Conservation (phyloP, 2,888 invertebrate genomes). For the Palloptera scutellata region DNA sequence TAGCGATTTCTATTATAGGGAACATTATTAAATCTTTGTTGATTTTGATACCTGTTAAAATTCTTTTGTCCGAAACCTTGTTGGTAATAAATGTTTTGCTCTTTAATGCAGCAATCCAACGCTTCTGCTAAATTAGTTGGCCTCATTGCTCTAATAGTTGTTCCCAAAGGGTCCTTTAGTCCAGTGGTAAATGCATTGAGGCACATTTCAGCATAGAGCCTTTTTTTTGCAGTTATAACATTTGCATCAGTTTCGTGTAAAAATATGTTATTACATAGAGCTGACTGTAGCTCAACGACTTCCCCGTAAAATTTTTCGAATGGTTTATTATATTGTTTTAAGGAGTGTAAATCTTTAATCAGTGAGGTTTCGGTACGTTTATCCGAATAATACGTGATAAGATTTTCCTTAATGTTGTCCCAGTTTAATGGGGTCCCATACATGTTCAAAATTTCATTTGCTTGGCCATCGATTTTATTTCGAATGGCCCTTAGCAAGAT, state of each 20-base stretch:
- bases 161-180: constrained; percentile 41
- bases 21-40: no score
- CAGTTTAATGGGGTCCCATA: no score
- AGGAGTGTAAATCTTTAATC: constrained; percentile 35
- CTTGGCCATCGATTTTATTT: constrained; percentile 33
- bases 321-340: constrained; percentile 33
- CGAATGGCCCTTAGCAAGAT: constrained; percentile 33
- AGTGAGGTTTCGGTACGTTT: constrained; percentile 33
- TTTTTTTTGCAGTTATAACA: constrained; percentile 36
- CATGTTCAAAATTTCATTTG: constrained; percentile 32
- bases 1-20: no score
- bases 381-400: constrained; percentile 31
- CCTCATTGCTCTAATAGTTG: constrained; percentile 41
- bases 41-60: neutral
- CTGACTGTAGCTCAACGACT: constrained; percentile 38
- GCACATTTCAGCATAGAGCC: constrained; percentile 39
- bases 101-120: constrained; percentile 35
- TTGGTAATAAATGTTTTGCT: constrained; percentile 34
- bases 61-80: neutral
- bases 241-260: constrained; percentile 35
- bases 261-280: constrained; percentile 36
- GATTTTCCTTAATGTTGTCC: no score
- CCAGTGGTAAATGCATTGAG: constrained; percentile 38
- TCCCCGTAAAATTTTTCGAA: constrained; percentile 37
- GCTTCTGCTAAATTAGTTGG: constrained; percentile 30